These are phyloP conservation scores for Erannis defoliaria DNA, from an alignment of 2,888 invertebrate species.

Conservation along the genomic window DNA sequence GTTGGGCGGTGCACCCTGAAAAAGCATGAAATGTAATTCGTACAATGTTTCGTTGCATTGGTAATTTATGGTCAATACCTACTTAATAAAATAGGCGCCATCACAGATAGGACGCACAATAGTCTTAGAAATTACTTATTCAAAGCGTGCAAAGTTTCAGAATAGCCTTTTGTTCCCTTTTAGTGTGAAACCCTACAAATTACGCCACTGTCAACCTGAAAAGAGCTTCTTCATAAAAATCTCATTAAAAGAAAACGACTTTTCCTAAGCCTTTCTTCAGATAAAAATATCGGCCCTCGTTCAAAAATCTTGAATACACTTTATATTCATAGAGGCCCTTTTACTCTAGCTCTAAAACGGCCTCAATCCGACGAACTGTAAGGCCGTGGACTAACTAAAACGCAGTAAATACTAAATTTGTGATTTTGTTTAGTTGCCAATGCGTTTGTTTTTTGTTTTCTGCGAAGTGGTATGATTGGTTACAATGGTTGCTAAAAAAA, in stretches of 20 bases:
- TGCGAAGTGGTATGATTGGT: too few relatives aligned
- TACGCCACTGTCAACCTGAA: slow-evolving; percentile 14
- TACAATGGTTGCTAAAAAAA: too few relatives aligned
- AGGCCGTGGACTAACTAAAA: not conserved
- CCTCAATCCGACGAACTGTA: slow-evolving; percentile 42
- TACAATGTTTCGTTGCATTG: not conserved
- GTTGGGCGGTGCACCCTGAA: too few relatives aligned
- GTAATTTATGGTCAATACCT: not conserved
- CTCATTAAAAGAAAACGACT: slow-evolving; percentile 22
- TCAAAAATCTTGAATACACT: slow-evolving; percentile 38
- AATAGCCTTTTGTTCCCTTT: slow-evolving; percentile 1
- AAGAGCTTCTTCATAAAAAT: slow-evolving; percentile 16
- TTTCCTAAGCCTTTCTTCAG: slow-evolving; percentile 16
- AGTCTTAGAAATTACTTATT: slow-evolving; percentile 7
- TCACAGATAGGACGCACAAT: slow-evolving; percentile 7
- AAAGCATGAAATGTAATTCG: not conserved
- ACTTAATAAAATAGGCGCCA: not conserved
- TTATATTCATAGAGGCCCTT: slow-evolving; percentile 46
- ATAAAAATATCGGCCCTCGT: slow-evolving; percentile 24
- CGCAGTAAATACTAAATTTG: not conserved
- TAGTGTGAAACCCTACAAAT: slow-evolving; percentile 14
- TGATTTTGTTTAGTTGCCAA: too few relatives aligned
- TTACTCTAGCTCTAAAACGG: slow-evolving; percentile 43
- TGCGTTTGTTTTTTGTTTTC: too few relatives aligned
- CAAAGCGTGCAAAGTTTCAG: slow-evolving; percentile 12